Percentiles rank a stretch among this genome's conserved stretches.
Evolutionary conservation across 2,888 invertebrate species (phyloP).

Genomic region (Rotaria magnacalcarata): DNA sequence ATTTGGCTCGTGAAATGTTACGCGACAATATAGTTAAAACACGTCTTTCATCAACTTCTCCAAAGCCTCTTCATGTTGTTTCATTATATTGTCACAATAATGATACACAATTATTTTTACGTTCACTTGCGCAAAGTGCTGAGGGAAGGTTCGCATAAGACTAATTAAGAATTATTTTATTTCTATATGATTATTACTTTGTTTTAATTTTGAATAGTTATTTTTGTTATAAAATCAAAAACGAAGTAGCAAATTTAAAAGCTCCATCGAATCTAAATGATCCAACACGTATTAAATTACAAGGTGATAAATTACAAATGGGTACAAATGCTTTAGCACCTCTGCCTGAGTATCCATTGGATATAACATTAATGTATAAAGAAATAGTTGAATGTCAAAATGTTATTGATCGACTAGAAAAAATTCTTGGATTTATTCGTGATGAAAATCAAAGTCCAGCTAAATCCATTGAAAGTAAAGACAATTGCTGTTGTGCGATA

Average conservation of each 20-base stretch:
- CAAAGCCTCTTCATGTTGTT: slow-evolving; percentile 55
- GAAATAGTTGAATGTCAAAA: slow-evolving; percentile 33
- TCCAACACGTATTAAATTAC: slow-evolving; percentile 27
- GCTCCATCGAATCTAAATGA: not conserved
- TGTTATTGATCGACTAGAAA: slow-evolving; percentile 2
- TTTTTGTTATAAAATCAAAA: slow-evolving; percentile 31
- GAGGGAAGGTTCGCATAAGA: slow-evolving; percentile 54
- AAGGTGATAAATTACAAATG: slow-evolving; percentile 7
- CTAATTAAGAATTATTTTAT: not conserved
- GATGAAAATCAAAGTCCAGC: not conserved
- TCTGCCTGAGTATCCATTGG: not conserved
- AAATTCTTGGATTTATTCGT: slow-evolving; percentile 24
- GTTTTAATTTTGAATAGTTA: not conserved
- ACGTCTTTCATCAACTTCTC: slow-evolving; percentile 42
- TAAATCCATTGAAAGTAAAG: not conserved
- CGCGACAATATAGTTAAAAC: slow-evolving; percentile 51
- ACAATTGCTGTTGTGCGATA: not conserved
- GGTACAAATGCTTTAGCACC: not conserved
- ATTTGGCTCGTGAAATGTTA: slow-evolving; percentile 54
- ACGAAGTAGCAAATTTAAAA: slow-evolving; percentile 1
- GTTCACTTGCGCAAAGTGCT: slow-evolving; percentile 51
- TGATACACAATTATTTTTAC: slow-evolving; percentile 54
- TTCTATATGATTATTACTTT: not conserved
- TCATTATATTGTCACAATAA: slow-evolving; percentile 57
- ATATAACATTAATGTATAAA: slow-evolving; percentile 9